Base-by-base conservation (phyloP, 1,140 invertebrate genomes). In the Archivesica marissinica region DNA sequence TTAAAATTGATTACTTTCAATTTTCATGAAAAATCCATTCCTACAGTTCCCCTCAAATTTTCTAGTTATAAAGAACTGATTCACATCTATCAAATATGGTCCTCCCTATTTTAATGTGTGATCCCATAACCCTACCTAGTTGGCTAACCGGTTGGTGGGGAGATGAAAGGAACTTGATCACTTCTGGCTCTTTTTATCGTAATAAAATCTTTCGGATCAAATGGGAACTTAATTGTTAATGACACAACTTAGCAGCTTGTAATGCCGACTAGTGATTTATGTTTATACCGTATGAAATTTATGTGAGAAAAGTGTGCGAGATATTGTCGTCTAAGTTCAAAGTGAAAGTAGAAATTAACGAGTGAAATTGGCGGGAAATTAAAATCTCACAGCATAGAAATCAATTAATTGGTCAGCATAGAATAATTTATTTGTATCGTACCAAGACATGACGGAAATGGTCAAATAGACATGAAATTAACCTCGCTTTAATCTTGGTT, bases 361-460 rank as follows among this genome's bases (percentile, higher is more conserved):
- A 30, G 25, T 75, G 50, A 74, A 83, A 83, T 83, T 75, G 66
- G 80, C 80, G 80, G 80, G 80, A 83, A 83, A 83, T 83, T 83
- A 66, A 83, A 78, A 68, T 64, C 30, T 2, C 59, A 35, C 28
- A 11, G 11, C 13, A 64, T 64, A 28, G n/a, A 64, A 35, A 28
- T 64, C 59, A 33, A 64, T 64, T 33, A 35, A 64, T 20, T 64
- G 1, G 30, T 35, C 30, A 25, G 13, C n/a, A n/a, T n/a, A n/a
- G n/a, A n/a, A n/a, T n/a, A n/a, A n/a, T n/a, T n/a, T n/a, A n/a
- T n/a, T n/a, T n/a, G n/a, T n/a, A n/a, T n/a, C n/a, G n/a, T n/a
- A n/a, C n/a, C n/a, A n/a, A n/a, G n/a, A n/a, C n/a, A n/a, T n/a
- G n/a, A n/a, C n/a, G n/a, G n/a, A n/a, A n/a, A n/a, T n/a, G n/a